phyloP scores from a whole-genome alignment of 2,113 vertebrate genomes.

The Cisticola juncidis region DNA sequence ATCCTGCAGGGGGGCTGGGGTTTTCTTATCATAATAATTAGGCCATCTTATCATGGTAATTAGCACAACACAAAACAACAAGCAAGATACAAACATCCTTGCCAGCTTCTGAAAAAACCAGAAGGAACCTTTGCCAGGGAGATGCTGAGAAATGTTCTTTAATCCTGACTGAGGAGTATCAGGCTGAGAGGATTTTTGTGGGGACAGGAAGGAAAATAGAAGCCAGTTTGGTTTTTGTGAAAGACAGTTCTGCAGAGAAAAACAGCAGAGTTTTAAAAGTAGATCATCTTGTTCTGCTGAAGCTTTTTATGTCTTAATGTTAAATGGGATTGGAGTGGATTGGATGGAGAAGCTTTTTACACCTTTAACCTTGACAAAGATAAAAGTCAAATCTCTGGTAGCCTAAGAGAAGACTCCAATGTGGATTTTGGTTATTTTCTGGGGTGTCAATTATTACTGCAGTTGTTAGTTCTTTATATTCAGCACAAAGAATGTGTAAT shows the following conservation, averaged over 20 bases:
- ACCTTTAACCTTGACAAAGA: neutral
- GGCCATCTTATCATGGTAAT: neutral
- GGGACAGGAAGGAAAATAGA: neutral
- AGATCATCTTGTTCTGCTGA: neutral
- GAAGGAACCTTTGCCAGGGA: neutral
- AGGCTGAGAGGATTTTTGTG: neutral
- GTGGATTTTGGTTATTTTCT: neutral
- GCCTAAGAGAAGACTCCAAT: neutral
- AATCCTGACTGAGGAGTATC: neutral
- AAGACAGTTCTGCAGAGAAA: neutral
- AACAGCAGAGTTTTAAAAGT: neutral
- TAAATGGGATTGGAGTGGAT: neutral
- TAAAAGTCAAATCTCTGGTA: neutral
- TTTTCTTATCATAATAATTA: neutral
- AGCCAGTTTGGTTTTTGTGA: neutral
- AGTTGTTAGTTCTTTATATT: neutral
- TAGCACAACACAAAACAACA: neutral
- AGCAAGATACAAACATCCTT: neutral
- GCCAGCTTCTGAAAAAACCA: neutral
- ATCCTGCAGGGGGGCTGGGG: neutral
- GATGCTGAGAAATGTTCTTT: neutral
- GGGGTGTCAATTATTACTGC: neutral
- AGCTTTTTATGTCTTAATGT: neutral
- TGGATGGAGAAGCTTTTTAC: neutral
- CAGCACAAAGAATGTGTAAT: neutral